Percentiles rank a stretch among this genome's conserved stretches.
Evolutionary conservation across 2,888 invertebrate species (phyloP).

Genomic region (Hirtodrosophila alboralis): DNA sequence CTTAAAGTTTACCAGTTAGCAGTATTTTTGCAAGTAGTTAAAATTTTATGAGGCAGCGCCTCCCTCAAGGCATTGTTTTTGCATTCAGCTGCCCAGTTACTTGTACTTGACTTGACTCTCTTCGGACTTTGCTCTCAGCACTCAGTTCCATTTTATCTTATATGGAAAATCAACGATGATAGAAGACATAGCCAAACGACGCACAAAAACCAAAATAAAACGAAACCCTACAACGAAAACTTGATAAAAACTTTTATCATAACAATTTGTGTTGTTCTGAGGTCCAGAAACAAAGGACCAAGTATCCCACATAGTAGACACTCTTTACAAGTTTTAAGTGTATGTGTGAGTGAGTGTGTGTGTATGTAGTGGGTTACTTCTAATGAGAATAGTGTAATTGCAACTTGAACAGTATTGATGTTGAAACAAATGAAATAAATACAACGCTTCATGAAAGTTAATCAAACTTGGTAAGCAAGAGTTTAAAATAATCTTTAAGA

Average conservation of each 20-base stretch:
- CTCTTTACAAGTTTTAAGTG: constrained; percentile 16
- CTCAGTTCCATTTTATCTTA: constrained; percentile 42
- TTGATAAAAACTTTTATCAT: constrained; percentile 79
- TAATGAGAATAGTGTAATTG: constrained; percentile 73
- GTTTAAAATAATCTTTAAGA: neutral
- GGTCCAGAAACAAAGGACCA: constrained; percentile 41
- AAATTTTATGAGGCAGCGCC: constrained; percentile 70
- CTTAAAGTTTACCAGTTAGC: constrained; percentile 78
- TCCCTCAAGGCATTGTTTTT: constrained; percentile 60
- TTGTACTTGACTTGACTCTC: constrained; percentile 10
- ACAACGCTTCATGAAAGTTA: constrained; percentile 13
- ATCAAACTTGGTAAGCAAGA: constrained; percentile 12
- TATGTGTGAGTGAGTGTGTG: constrained; percentile 11
- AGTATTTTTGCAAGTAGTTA: constrained; percentile 78
- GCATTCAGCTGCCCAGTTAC: constrained; percentile 50
- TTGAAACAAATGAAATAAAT: constrained; percentile 17
- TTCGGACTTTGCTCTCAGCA: neutral
- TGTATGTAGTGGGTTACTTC: constrained; percentile 22
- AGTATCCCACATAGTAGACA: constrained; percentile 32
- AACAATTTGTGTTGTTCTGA: constrained; percentile 76
- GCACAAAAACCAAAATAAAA: constrained; percentile 31
- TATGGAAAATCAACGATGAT: constrained; percentile 56
- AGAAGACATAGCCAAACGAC: constrained; percentile 37
- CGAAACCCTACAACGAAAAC: constrained; percentile 56
- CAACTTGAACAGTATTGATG: constrained; percentile 45